Conservation (phyloP, 2,113 vertebrate species). For the Lethenteron reissneri region DNA sequence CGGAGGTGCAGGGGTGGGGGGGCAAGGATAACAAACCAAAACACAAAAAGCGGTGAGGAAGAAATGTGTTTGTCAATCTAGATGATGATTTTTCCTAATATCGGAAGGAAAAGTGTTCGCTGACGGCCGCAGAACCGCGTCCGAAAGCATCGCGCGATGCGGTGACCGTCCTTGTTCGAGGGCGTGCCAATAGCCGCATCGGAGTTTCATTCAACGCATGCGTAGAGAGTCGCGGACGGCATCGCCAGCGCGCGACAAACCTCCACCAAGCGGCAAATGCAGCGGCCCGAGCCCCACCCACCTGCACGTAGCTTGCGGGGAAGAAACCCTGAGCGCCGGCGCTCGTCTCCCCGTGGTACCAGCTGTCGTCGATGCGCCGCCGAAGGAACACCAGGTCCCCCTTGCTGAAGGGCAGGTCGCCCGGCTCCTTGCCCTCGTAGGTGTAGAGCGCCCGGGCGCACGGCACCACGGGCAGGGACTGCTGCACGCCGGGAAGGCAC, state of each 20-base stretch:
- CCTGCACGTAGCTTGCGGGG: constrained; percentile 76
- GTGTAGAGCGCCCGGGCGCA: constrained; percentile 79
- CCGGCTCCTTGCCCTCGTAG: constrained; percentile 78
- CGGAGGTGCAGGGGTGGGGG: too few species aligned
- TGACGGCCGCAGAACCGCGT: too few species aligned
- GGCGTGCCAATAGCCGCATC: too few species aligned
- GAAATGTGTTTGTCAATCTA: too few species aligned
- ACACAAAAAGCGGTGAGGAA: too few species aligned
- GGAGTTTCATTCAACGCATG: too few species aligned
- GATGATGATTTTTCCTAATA: too few species aligned
- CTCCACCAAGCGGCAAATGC: background rate
- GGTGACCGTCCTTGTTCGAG: too few species aligned
- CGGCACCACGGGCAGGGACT: constrained; percentile 64
- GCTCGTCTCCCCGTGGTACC: constrained; percentile 83
- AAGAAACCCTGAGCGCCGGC: constrained; percentile 66
- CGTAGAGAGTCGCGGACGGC: too few species aligned
- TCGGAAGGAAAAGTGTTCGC: too few species aligned
- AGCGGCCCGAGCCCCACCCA: background rate
- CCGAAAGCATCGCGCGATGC: too few species aligned
- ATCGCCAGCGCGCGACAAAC: background rate
- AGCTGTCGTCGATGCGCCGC: constrained; percentile 75
- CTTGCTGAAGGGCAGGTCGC: constrained; percentile 78
- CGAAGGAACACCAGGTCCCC: constrained; percentile 81
- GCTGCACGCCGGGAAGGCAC: constrained; percentile 11
- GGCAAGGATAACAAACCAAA: too few species aligned